A percentile compares a stretch with the other conserved stretches of the same genome.
Evolutionary conservation across 1,140 invertebrate genomes (phyloP).

Genomic region (Rhopalosiphum padi): DNA sequence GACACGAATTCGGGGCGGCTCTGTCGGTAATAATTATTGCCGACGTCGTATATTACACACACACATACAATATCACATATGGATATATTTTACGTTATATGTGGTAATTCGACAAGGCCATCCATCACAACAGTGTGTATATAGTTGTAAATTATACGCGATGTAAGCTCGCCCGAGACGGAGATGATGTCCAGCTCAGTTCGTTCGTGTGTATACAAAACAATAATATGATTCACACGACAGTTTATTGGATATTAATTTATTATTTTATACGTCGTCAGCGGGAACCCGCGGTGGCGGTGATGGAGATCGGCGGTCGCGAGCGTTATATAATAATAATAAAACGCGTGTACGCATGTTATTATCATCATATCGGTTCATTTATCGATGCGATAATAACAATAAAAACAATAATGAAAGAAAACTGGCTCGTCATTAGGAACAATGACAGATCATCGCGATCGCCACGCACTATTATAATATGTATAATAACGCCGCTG

Average conservation of each 20-base stretch:
- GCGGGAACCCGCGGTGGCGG: background rate
- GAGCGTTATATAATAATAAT: background rate
- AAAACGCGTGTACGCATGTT: too few relatives aligned
- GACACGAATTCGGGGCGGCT: background rate
- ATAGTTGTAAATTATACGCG: too few relatives aligned
- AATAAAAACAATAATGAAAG: background rate
- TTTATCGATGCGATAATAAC: background rate
- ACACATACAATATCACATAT: too few relatives aligned
- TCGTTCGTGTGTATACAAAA: background rate
- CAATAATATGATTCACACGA: background rate
- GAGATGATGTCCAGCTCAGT: background rate
- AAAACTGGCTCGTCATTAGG: slow-evolving; percentile 32
- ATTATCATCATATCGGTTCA: background rate
- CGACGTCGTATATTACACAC: background rate
- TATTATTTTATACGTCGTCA: background rate
- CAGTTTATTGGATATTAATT: slow-evolving; percentile 1
- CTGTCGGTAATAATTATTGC: background rate
- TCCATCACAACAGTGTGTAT: too few relatives aligned
- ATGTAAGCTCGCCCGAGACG: too few relatives aligned
- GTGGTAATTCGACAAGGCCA: too few relatives aligned
- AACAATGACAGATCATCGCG: slow-evolving; percentile 31
- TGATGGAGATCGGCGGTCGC: background rate
- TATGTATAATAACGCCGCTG: background rate
- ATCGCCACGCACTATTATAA: background rate
- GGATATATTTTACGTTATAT: too few relatives aligned